Percentiles rank a stretch among this genome's conserved stretches.
These are phyloP conservation scores for Melipona bicolor DNA, from an alignment of 2,888 invertebrate species.

Conservation along the genomic window DNA sequence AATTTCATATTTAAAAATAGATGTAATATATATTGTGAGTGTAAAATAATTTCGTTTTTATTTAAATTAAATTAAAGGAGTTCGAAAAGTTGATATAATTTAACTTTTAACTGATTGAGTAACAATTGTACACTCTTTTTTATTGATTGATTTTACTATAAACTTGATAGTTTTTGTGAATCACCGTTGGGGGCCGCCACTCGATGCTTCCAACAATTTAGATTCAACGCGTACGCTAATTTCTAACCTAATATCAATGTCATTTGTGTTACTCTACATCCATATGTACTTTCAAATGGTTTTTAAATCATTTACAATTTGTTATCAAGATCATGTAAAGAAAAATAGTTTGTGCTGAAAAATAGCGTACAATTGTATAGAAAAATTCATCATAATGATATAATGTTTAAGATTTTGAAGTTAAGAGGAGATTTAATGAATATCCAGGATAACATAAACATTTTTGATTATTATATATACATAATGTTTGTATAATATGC, in stretches of 20 bases:
- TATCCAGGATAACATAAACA: slow-evolving; percentile 14
- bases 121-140: background rate
- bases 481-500: slow-evolving; percentile 2
- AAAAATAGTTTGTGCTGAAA: slow-evolving; percentile 27
- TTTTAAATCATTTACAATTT: slow-evolving; percentile 20
- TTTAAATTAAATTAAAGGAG: background rate
- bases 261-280: slow-evolving; percentile 22
- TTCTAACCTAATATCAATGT: slow-evolving; percentile 53
- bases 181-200: slow-evolving; percentile 27
- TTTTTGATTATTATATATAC: background rate
- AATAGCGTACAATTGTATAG: slow-evolving; percentile 16
- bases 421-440: slow-evolving; percentile 20
- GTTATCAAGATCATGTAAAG: slow-evolving; percentile 23
- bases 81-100: background rate
- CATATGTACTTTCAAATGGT: slow-evolving; percentile 17
- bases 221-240: slow-evolving; percentile 31
- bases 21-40: background rate
- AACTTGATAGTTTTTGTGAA: slow-evolving; percentile 8
- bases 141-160: slow-evolving; percentile 10
- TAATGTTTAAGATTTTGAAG: slow-evolving; percentile 33
- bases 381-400: slow-evolving; percentile 36
- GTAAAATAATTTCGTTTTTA: background rate
- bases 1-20: slow-evolving; percentile 3
- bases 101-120: background rate
- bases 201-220: slow-evolving; percentile 20